phyloP scores from a whole-genome alignment of 2,888 invertebrate species.

The Idaea biselata region DNA sequence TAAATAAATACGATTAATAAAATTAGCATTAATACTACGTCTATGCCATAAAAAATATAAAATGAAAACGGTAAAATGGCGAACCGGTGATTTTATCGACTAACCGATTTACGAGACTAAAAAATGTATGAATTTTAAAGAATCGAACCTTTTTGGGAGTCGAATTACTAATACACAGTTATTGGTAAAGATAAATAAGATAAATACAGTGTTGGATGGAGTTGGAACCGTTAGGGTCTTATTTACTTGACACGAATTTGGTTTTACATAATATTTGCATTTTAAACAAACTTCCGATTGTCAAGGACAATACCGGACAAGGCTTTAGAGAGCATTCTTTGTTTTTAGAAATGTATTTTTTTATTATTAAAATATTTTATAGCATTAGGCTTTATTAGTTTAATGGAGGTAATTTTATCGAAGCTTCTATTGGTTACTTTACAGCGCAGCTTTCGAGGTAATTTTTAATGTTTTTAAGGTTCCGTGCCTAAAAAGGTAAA shows the following conservation, averaged over 20 bases:
- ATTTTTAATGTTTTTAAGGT: too few species aligned
- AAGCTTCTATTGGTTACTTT: too few species aligned
- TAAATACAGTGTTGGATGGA: conserved; percentile 20
- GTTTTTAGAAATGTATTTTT: neutral
- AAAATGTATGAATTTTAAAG: conserved; percentile 29
- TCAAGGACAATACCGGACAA: conserved; percentile 21
- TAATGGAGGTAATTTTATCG: too few species aligned
- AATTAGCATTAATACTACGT: neutral
- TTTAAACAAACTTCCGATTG: conserved; percentile 19
- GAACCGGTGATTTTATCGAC: neutral
- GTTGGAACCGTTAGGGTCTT: conserved; percentile 50
- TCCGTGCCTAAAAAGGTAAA: too few species aligned
- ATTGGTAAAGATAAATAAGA: conserved; percentile 42
- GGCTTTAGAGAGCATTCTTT: conserved; percentile 5
- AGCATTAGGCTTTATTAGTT: too few species aligned
- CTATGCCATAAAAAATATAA: neutral
- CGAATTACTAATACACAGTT: conserved; percentile 37
- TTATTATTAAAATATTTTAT: too few species aligned
- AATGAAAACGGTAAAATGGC: neutral
- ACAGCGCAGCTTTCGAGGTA: too few species aligned
- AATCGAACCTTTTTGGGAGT: conserved; percentile 27
- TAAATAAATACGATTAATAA: neutral
- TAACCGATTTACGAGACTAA: neutral
- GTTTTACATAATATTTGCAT: conserved; percentile 42
- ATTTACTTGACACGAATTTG: conserved; percentile 28